Evolutionary conservation across 2,797 vertebrate genomes (phyloP), one percentile per base, ranked within the genome.

Genomic region (Pseudomugil tenellus): DNA sequence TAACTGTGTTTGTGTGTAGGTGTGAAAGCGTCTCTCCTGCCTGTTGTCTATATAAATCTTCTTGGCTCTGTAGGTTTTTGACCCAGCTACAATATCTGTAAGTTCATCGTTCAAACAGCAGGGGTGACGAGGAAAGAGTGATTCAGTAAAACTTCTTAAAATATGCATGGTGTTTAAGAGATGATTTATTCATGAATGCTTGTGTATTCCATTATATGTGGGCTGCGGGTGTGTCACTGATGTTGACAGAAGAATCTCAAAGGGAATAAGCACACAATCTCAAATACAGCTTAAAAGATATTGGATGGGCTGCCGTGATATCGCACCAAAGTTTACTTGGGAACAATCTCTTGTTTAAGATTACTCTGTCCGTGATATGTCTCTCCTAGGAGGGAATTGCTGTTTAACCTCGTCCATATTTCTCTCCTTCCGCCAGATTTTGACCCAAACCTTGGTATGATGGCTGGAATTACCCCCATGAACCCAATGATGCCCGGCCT

Each of bases 401-500:
- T 23, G 6, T 56, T 52, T 52, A 26, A 58, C 63, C 58, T 76
- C 54, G 81, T 66, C 54, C 12, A 12, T 62, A n/a, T 77, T 72
- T 73, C 39, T 72, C 23, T 66, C 56, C 34, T 41, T 21, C 59
- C 28, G 87, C 49, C 84, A 98, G 97, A 98, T 81, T 98, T 97
- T 60, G 97, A 98, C 86, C 96, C 96, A 52, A 93, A 93, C 76
- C 95, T 98, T 17, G 93, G 96, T 31, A 95, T 98, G 94, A 97
- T 98, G 96, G 93, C 96, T 32, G 96, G 96, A 74, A 97, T 98
- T 67, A 93, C 95, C 53, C 96, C 97, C 0, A 94, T 97, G 87
- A 98, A 96, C 76, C 96, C 96, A 37, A 91, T 98, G 95, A 97
- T 99, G 94, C 94, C 96, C 0, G 95, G 96, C 67, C 87, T 99